Evolutionary conservation across 35 echinoderm and acorn worm species (phyloP).

Genomic region (Heliocidaris tuberculata): DNA sequence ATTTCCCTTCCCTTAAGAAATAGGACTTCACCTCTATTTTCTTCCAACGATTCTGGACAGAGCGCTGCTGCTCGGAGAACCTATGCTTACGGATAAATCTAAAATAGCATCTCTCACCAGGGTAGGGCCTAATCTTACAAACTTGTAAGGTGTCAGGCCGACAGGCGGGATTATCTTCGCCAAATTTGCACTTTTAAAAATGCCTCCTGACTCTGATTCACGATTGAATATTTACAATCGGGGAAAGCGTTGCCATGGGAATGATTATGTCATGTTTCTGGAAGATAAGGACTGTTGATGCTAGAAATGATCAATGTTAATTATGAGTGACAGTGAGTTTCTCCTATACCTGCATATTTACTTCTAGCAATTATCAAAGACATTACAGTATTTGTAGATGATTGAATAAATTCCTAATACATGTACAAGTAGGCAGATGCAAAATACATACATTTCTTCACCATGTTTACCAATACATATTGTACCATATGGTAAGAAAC

Average conservation of each 20-base stretch:
- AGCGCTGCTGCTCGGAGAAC: background rate
- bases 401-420: too few species aligned
- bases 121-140: background rate
- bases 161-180: background rate
- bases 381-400: background rate
- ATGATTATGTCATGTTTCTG: conserved; percentile 5
- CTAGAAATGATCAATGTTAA: background rate
- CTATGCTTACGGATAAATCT: background rate
- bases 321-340: background rate
- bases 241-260: background rate
- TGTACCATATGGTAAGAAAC: background rate
- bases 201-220: background rate
- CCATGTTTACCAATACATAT: background rate
- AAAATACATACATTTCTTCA: background rate
- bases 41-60: background rate
- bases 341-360: background rate
- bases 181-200: background rate
- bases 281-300: background rate
- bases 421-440: too few species aligned
- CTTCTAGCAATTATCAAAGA: background rate
- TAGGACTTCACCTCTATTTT: background rate
- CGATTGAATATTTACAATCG: background rate
- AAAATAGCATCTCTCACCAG: background rate
- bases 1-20: background rate
- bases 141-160: background rate